Evolutionary conservation across 2,113 vertebrate species (phyloP).

Genomic region (Manacus vitellinus): DNA sequence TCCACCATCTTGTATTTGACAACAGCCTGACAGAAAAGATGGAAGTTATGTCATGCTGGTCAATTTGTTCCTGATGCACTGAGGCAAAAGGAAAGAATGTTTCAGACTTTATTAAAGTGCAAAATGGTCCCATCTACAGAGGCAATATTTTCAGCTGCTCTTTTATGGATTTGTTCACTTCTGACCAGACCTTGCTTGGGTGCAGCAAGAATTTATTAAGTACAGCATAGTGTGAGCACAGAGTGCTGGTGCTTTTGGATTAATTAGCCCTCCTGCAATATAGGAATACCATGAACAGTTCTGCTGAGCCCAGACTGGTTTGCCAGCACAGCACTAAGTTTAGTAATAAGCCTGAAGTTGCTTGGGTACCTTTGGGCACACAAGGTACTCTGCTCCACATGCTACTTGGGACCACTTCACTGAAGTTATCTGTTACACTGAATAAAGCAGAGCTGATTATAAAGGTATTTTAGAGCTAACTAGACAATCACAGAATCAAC

Average conservation of each 20-base stretch:
- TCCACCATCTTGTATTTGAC: not conserved
- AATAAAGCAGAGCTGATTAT: not conserved
- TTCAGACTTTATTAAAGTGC: not conserved
- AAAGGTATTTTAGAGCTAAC: not conserved
- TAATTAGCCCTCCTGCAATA: not conserved
- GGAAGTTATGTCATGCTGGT: not conserved
- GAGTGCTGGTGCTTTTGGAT: not conserved
- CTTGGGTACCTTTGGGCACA: not conserved
- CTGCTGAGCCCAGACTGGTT: not conserved
- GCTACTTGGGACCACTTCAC: not conserved
- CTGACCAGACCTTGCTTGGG: not conserved
- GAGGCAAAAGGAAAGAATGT: not conserved
- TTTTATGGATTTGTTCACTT: not conserved
- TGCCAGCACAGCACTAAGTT: not conserved
- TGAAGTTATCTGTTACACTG: not conserved
- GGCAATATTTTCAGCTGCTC: not conserved
- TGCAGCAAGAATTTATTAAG: not conserved
- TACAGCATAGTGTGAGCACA: not conserved
- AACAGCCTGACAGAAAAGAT: not conserved
- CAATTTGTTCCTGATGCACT: not conserved
- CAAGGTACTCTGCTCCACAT: not conserved
- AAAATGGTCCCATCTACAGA: not conserved
- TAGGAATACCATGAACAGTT: not conserved
- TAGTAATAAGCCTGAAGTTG: not conserved
- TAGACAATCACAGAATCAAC: not conserved